These are phyloP conservation scores for Pomacea maculata DNA, from an alignment of 1,140 invertebrate species.

Conservation along the genomic window DNA sequence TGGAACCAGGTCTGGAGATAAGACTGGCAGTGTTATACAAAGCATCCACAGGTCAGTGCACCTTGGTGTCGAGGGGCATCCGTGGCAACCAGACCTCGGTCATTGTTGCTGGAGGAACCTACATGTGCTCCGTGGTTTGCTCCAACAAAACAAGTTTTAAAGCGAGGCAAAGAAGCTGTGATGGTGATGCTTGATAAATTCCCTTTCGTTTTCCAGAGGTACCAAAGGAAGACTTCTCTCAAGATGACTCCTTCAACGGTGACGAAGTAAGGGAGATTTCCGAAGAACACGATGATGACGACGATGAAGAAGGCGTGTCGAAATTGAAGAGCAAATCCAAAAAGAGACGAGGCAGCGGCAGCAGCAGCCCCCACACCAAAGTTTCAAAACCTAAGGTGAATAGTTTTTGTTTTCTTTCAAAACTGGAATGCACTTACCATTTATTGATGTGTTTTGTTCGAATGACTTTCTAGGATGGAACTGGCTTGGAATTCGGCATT, in stretches of 20 bases:
- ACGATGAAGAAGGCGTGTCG: constrained; percentile 3
- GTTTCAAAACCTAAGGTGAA: constrained; percentile 13
- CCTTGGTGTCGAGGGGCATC: too few species aligned
- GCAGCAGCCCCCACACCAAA: neutral
- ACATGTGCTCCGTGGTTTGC: too few species aligned
- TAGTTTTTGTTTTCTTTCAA: neutral
- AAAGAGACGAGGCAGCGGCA: neutral
- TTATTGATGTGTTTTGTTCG: too few species aligned
- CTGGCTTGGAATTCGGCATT: too few species aligned
- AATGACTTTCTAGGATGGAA: too few species aligned
- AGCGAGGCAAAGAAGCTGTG: too few species aligned
- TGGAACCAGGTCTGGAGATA: too few species aligned
- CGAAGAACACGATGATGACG: constrained; percentile 31
- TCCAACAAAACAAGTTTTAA: too few species aligned
- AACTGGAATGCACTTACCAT: neutral
- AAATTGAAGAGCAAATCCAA: neutral
- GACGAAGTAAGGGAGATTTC: constrained; percentile 38
- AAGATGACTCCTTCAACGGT: constrained; percentile 41
- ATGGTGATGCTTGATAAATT: neutral
- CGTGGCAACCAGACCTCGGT: too few species aligned
- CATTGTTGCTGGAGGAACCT: too few species aligned
- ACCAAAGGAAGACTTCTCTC: constrained; percentile 41
- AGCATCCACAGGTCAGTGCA: too few species aligned
- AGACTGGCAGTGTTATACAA: too few species aligned
- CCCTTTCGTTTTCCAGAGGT: constrained; percentile 27